Base-by-base conservation (phyloP, 2,888 invertebrate genomes). In the Drosophila peninsularis region DNA sequence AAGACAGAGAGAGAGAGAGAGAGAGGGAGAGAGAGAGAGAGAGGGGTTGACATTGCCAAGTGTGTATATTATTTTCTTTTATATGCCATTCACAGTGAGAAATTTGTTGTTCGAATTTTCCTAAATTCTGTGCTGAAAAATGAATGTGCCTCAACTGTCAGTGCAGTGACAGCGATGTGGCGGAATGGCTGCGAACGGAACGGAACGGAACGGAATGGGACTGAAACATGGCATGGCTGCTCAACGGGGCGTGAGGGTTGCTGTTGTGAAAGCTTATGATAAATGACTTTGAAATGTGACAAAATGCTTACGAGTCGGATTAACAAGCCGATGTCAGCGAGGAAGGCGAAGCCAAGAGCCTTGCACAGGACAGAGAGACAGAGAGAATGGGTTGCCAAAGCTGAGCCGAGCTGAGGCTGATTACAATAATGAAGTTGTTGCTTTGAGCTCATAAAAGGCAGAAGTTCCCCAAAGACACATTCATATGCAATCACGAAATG, bases 271-370 rank as follows among this genome's bases (percentile, higher is more conserved):
- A 88, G 75, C 83, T 80, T 80, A 89, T 91, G 90, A 90, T 90
- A 90, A 90, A 90, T 90, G 90, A 88, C 80, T 90, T 89, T 86
- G 83, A 78, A 89, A 88, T 90, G 90, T 91, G 90, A 90, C 91
- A 90, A 90, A 87, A 87, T 89, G 84, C 89, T 82, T 83, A 87
- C 78, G 82, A 80, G 77, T 76, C 78, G 89, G 90, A 89, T 90
- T 90, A 90, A 71, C 72, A 75, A 78, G 83, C 68, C 80, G 64
- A 62, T 47, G 62, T 70, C 74, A 71, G 42, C 75, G 47, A 47
- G 47, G 52, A 65, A 55, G 77, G 66, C 45, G 50, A 39, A 19
- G 44, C 44, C 21, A 42, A 21, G 47, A 58, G 62, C 53, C 65
- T 64, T 55, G 42, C 56, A 62, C 52, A 70, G 78, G 80, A 81